Evolutionary conservation across 2,113 vertebrate genomes (phyloP).

Genomic region (Sceloporus tristichus): DNA sequence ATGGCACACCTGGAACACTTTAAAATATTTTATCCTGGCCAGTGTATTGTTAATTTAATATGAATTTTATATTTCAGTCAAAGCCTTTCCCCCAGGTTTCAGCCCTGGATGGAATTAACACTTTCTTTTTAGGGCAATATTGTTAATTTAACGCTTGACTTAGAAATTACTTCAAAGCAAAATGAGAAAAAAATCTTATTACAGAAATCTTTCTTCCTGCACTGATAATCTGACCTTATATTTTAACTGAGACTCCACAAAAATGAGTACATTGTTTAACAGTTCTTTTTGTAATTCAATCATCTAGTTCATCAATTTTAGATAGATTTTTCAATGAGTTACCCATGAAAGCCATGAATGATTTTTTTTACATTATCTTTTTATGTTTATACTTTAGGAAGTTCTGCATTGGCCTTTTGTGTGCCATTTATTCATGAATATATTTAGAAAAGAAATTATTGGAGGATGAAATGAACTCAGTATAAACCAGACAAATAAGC

Average conservation of each 20-base stretch:
- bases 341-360: slow-evolving; percentile 50
- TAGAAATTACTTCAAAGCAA: slow-evolving; percentile 83
- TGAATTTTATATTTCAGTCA: slow-evolving; percentile 62
- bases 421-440: slow-evolving; percentile 13
- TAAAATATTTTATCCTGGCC: slow-evolving; percentile 50
- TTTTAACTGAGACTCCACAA: slow-evolving; percentile 67
- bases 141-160: slow-evolving; percentile 85
- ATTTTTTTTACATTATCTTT: slow-evolving; percentile 64
- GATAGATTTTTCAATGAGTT: slow-evolving; percentile 63
- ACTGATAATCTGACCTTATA: slow-evolving; percentile 68
- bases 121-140: slow-evolving; percentile 81
- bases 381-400: slow-evolving; percentile 58
- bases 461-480: slow-evolving; percentile 47
- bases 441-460: slow-evolving; percentile 43
- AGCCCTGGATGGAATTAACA: slow-evolving; percentile 68
- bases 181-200: slow-evolving; percentile 70
- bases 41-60: slow-evolving; percentile 66
- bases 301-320: slow-evolving; percentile 68
- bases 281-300: slow-evolving; percentile 67
- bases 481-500: slow-evolving; percentile 13
- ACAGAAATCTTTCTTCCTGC: slow-evolving; percentile 64
- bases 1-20: slow-evolving; percentile 49
- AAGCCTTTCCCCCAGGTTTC: slow-evolving; percentile 66
- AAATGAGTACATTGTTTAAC: slow-evolving; percentile 59
- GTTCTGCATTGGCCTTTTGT: slow-evolving; percentile 33